A percentile compares a stretch with the other conserved stretches of the same genome.
Conservation (phyloP, 2,888 invertebrate species). For the Kryphioiulus occultus region DNA sequence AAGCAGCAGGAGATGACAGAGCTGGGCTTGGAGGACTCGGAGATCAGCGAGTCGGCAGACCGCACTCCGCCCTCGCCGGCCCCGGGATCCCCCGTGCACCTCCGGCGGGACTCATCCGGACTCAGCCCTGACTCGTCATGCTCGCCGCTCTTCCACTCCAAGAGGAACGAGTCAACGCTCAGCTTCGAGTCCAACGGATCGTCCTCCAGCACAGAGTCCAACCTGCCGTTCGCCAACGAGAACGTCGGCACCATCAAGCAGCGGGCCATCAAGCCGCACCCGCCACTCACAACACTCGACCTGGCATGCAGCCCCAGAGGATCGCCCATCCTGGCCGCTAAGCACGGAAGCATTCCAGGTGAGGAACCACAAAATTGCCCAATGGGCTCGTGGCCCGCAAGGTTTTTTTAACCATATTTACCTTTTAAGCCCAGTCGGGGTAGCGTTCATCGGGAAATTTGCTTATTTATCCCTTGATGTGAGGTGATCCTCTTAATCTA, state of each 20-base stretch:
- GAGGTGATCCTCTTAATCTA: too few relatives aligned
- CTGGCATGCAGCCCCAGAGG: slow-evolving; percentile 52
- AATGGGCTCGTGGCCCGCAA: too few relatives aligned
- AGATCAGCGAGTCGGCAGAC: slow-evolving; percentile 43
- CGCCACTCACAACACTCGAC: slow-evolving; percentile 55
- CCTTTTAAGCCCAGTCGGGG: too few relatives aligned
- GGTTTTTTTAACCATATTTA: too few relatives aligned
- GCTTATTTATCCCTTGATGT: too few relatives aligned
- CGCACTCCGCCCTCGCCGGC: slow-evolving; percentile 53
- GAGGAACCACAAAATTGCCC: too few relatives aligned
- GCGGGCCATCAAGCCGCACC: slow-evolving; percentile 66
- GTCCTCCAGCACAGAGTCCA: slow-evolving; percentile 61
- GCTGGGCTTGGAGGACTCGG: neutral
- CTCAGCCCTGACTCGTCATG: slow-evolving; percentile 30
- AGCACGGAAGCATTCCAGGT: slow-evolving; percentile 50
- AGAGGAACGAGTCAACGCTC: slow-evolving; percentile 53
- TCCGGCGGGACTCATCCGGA: neutral
- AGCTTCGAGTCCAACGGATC: slow-evolving; percentile 55
- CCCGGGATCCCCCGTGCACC: slow-evolving; percentile 49
- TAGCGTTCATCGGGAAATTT: too few relatives aligned
- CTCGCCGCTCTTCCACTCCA: slow-evolving; percentile 49
- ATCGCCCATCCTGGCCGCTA: slow-evolving; percentile 51
- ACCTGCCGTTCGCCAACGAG: slow-evolving; percentile 92
- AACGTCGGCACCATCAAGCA: slow-evolving; percentile 98
- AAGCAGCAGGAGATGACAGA: neutral